Base-by-base conservation (phyloP, 2,888 invertebrate species). In the Deilephila porcellus region DNA sequence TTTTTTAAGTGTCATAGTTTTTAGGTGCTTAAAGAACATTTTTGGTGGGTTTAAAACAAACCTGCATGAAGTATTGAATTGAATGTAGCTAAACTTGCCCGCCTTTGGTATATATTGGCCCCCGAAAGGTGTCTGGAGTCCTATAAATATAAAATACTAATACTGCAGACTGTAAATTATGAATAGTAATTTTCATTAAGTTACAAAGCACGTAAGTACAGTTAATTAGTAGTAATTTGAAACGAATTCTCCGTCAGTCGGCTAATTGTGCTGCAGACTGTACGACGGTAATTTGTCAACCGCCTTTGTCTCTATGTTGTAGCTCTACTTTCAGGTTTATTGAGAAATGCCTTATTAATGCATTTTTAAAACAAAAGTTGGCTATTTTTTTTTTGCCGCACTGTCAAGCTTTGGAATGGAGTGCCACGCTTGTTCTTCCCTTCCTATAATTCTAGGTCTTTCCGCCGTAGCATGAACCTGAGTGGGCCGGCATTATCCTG, bases 181-280 rank as follows among this genome's bases (percentile, higher is more conserved):
- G 8, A 25, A 29, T 45, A 14, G 29, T 60, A 64, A 37, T 64
- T 4, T 45, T 25, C 45, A 67, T 67, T 67, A 34, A 25, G 64
- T 11, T 56, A 59, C 75, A 53, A 59, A 72, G 73, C 80, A 80
- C 78, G 80, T 76, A 73, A 63, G 72, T 60, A 72, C 71, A 17
- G 64, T 64, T 73, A 67, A 71, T 59, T 76, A 72, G 52, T n/a
- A 73, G 59, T 67, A 64, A 67, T 67, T 67, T 25, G 25, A 52
- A 73, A 79, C 77, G 75, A 80, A 78, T 81, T 78, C 70, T n/a
- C 74, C 74, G 75, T 76, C 71, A 74, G 60, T n/a, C 45, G 14
- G 60, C 76, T 80, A 80, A 79, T 80, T 76, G 77, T 74, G 37
- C 60, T 73, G 78, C 76, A 74, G 77, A 77, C 77, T 74, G 74